phyloP scores from a whole-genome alignment of 2,888 invertebrate genomes.

The Sinohyriopsis cumingii region DNA sequence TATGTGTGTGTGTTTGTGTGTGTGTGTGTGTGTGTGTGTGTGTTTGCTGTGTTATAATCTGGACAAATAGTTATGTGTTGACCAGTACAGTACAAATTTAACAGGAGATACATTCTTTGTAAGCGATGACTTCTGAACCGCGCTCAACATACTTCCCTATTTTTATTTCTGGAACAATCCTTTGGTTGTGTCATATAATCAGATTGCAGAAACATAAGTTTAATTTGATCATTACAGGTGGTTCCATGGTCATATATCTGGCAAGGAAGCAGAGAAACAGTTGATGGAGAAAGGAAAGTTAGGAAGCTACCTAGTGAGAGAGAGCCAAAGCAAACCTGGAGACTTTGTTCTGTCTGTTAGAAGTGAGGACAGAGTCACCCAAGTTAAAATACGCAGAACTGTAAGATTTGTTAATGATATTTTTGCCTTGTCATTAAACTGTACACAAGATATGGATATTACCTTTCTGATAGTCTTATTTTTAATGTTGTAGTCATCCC shows the following conservation, averaged over 20 bases:
- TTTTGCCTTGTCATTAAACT: no score
- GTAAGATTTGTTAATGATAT: no score
- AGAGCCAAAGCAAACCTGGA: conserved; percentile 97
- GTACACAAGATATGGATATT: no score
- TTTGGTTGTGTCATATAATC: neutral
- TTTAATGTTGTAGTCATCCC: no score
- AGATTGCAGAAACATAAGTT: neutral
- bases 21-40: no score
- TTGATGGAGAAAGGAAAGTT: conserved; percentile 90
- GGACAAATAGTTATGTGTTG: no score
- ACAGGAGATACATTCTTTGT: no score
- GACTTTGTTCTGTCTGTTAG: conserved; percentile 96
- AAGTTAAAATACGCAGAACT: conserved; percentile 86
- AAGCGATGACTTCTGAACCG: no score
- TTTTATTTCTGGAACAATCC: neutral
- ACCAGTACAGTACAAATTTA: no score
- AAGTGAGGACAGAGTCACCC: conserved; percentile 95
- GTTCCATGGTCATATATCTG: conserved; percentile 72
- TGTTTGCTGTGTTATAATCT: no score
- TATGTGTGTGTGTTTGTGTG: no score
- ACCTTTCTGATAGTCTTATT: no score
- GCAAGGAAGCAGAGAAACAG: conserved; percentile 69
- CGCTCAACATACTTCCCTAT: neutral
- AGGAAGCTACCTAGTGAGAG: conserved; percentile 96
- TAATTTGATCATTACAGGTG: conserved; percentile 57